Conservation (phyloP, 2,888 invertebrate genomes). For the Parthenolecanium corni region DNA sequence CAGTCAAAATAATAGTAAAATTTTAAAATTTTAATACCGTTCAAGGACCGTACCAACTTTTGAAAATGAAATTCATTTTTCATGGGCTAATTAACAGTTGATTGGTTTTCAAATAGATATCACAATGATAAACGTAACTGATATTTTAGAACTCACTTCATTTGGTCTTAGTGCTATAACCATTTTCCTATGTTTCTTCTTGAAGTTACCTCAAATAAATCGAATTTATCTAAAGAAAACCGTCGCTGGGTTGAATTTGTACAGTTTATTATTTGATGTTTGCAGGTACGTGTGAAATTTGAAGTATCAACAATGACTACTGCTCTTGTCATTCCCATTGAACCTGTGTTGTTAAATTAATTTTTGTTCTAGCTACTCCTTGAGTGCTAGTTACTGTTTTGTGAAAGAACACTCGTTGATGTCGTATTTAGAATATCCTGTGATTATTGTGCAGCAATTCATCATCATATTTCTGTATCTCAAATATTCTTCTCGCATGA, state of each 20-base stretch:
- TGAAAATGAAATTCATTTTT: too few species aligned
- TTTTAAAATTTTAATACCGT: too few species aligned
- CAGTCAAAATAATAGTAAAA: too few species aligned
- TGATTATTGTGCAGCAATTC: slow-evolving; percentile 63
- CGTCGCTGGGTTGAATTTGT: slow-evolving; percentile 55
- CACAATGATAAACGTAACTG: too few species aligned
- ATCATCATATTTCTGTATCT: slow-evolving; percentile 59
- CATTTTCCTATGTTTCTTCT: slow-evolving; percentile 60
- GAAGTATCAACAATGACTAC: neutral
- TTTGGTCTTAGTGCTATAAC: slow-evolving; percentile 54
- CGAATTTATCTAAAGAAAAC: slow-evolving; percentile 44
- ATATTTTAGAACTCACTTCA: too few species aligned
- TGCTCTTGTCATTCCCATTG: neutral
- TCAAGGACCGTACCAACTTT: too few species aligned
- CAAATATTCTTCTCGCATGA: slow-evolving; percentile 51
- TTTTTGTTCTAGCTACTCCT: slow-evolving; percentile 56
- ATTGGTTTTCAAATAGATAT: too few species aligned
- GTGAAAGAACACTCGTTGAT: slow-evolving; percentile 58
- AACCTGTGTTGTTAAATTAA: too few species aligned
- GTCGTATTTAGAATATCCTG: slow-evolving; percentile 74
- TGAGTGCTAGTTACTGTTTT: slow-evolving; percentile 69
- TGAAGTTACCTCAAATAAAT: slow-evolving; percentile 73
- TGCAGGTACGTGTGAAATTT: slow-evolving; percentile 45
- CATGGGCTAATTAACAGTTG: too few species aligned
- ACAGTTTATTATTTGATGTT: slow-evolving; percentile 56